Evolutionary conservation across 1,140 invertebrate genomes (phyloP).

Genomic region (Steinernema khuongi): DNA sequence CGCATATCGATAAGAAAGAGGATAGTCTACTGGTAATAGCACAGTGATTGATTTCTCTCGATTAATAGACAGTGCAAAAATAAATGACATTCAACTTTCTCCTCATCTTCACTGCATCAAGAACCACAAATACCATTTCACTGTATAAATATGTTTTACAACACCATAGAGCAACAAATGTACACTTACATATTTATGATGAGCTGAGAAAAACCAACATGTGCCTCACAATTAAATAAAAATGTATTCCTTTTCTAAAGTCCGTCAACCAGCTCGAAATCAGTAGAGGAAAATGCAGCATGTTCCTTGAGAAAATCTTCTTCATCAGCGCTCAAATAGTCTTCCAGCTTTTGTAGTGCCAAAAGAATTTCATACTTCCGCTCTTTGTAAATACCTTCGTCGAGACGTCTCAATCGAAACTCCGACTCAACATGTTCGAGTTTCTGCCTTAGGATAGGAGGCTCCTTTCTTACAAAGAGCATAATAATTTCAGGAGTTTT

Average conservation of each 20-base stretch:
- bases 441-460: slow-evolving; percentile 67
- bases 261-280: background rate
- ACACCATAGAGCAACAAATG: no score
- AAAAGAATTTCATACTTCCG: slow-evolving; percentile 67
- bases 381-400: slow-evolving; percentile 56
- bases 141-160: no score
- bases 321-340: background rate
- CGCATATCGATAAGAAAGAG: no score
- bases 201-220: no score
- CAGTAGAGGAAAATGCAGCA: background rate
- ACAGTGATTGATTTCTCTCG: no score
- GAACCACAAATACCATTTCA: no score
- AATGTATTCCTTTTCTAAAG: background rate
- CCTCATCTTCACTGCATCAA: no score
- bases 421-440: slow-evolving; percentile 63
- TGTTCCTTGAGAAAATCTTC: background rate
- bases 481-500: slow-evolving; percentile 73
- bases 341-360: slow-evolving; percentile 67
- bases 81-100: no score
- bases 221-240: background rate
- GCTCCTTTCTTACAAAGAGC: slow-evolving; percentile 73
- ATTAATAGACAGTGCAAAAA: no score
- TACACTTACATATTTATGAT: background rate
- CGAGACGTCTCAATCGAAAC: slow-evolving; percentile 62
- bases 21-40: no score